Conservation (phyloP, 2,888 invertebrate genomes). For the Empis livida region DNA sequence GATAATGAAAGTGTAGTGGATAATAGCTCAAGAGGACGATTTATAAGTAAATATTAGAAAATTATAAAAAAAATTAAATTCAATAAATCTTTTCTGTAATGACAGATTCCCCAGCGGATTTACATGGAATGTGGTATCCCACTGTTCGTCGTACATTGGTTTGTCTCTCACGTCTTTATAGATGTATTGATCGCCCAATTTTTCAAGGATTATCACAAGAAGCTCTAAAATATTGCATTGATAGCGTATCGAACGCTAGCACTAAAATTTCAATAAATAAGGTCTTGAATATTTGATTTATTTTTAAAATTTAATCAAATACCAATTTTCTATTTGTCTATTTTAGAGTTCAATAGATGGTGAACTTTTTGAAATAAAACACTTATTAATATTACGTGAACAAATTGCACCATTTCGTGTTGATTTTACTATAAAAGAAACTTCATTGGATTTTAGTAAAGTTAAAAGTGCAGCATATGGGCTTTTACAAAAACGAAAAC, state of each 20-base stretch:
- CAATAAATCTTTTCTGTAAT: neutral
- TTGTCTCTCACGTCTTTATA: slow-evolving; percentile 74
- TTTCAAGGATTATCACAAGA: slow-evolving; percentile 97
- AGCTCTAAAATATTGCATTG: slow-evolving; percentile 81
- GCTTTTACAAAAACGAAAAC: slow-evolving; percentile 60
- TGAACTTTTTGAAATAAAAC: slow-evolving; percentile 94
- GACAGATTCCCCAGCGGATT: slow-evolving; percentile 77
- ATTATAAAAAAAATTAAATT: too few relatives aligned
- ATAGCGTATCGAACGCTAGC: slow-evolving; percentile 74
- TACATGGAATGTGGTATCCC: slow-evolving; percentile 99
- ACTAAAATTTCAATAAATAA: slow-evolving; percentile 62
- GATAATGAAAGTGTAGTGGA: slow-evolving; percentile 55
- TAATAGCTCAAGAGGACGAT: slow-evolving; percentile 24
- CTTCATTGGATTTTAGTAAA: slow-evolving; percentile 84
- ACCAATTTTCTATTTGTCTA: slow-evolving; percentile 6
- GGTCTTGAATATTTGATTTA: slow-evolving; percentile 29
- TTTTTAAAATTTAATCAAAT: neutral
- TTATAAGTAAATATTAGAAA: slow-evolving; percentile 25
- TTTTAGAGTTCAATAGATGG: slow-evolving; percentile 72
- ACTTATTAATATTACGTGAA: slow-evolving; percentile 88
- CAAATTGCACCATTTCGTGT: slow-evolving; percentile 98
- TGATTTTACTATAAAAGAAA: slow-evolving; percentile 86
- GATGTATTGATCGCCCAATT: slow-evolving; percentile 87
- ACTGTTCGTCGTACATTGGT: slow-evolving; percentile 89
- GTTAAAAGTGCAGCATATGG: slow-evolving; percentile 76